Percentiles rank a stretch among this genome's conserved stretches.
Evolutionary conservation across 2,113 vertebrate genomes (phyloP).

Genomic region (Spheniscus mendiculus): DNA sequence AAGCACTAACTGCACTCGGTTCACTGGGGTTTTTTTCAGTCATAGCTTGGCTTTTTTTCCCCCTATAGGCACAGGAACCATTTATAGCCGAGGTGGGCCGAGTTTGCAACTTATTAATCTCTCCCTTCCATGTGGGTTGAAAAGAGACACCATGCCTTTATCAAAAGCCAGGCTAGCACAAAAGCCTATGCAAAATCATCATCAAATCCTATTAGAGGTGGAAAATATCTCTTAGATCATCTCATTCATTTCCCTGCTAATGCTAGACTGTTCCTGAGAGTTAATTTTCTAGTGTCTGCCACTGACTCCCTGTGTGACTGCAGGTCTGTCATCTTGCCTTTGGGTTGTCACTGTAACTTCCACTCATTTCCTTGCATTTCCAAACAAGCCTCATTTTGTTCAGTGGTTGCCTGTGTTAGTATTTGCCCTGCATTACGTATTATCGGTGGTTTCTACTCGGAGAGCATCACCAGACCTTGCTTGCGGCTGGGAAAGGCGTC

Average conservation of each 20-base stretch:
- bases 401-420: background rate
- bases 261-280: slow-evolving; percentile 46
- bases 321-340: slow-evolving; percentile 47
- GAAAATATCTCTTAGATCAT: slow-evolving; percentile 70
- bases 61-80: slow-evolving; percentile 4
- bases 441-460: background rate
- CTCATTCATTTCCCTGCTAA: slow-evolving; percentile 69
- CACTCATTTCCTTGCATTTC: background rate
- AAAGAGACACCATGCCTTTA: slow-evolving; percentile 64
- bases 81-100: slow-evolving; percentile 30
- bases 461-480: background rate
- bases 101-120: slow-evolving; percentile 65
- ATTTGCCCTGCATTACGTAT: background rate
- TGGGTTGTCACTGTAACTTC: slow-evolving; percentile 33
- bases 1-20: background rate
- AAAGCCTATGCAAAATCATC: slow-evolving; percentile 69
- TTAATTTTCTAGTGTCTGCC: slow-evolving; percentile 62
- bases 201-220: slow-evolving; percentile 66
- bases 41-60: slow-evolving; percentile 4
- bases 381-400: background rate
- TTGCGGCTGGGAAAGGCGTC: background rate
- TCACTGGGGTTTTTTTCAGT: slow-evolving; percentile 8
- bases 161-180: slow-evolving; percentile 59
- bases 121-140: slow-evolving; percentile 42
- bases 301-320: slow-evolving; percentile 22